phyloP scores from a whole-genome alignment of 2,888 invertebrate genomes.

The Metallyticus violacea region DNA sequence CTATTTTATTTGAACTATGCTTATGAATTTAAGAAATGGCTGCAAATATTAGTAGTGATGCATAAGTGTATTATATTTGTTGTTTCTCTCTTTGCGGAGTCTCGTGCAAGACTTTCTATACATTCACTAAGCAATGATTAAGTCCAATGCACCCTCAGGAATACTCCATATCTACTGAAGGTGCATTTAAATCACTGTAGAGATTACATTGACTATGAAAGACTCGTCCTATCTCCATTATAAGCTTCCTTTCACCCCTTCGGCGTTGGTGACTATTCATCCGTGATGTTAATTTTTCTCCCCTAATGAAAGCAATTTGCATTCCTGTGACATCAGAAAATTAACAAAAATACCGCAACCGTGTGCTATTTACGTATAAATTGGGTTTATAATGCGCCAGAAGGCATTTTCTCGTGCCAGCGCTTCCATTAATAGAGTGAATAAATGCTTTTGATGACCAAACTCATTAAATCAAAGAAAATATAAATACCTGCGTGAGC shows the following conservation, averaged over 20 bases:
- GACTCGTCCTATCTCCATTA: not conserved
- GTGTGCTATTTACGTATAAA: not conserved
- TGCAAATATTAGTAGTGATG: no score
- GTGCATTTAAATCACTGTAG: not conserved
- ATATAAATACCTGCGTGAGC: not conserved
- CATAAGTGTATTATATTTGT: no score
- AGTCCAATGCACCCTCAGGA: no score
- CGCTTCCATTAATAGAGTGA: not conserved
- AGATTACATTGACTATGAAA: not conserved
- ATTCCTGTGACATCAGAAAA: not conserved
- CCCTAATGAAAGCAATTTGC: not conserved
- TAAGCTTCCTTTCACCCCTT: not conserved
- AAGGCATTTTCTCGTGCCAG: not conserved
- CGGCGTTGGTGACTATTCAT: not conserved
- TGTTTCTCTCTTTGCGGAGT: no score
- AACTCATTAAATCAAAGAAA: not conserved
- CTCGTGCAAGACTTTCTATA: no score
- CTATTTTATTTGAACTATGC: no score
- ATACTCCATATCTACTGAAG: not conserved
- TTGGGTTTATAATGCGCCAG: not conserved
- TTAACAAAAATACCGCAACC: not conserved
- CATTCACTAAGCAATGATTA: no score
- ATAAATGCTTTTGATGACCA: not conserved
- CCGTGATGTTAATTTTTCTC: not conserved
- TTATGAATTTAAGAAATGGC: no score